phyloP scores from a whole-genome alignment of 2,113 vertebrate species.

The Eublepharis macularius region DNA sequence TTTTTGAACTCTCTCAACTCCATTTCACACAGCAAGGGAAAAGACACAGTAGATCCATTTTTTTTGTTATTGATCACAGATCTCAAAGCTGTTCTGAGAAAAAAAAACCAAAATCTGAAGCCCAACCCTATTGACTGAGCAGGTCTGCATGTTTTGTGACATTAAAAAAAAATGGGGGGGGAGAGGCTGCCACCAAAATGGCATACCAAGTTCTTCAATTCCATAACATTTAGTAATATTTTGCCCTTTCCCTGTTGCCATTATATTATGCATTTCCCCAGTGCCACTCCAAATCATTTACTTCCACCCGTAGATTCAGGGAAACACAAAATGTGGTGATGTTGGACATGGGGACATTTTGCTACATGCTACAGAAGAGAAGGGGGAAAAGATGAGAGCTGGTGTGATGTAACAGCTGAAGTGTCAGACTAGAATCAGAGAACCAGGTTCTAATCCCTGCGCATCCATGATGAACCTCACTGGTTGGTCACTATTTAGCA shows the following conservation, averaged over 20 bases:
- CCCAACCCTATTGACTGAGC: not conserved
- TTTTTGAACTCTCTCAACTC: conserved; percentile 15
- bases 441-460: no score
- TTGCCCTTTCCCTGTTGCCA: not conserved
- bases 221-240: not conserved
- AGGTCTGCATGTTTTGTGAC: not conserved
- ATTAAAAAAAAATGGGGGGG: not conserved
- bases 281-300: not conserved
- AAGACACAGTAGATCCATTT: conserved; percentile 14
- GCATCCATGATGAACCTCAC: no score
- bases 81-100: conserved; percentile 2
- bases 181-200: not conserved
- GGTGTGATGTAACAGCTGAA: no score
- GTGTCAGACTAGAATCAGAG: no score
- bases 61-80: conserved; percentile 6
- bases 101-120: conserved; percentile 24
- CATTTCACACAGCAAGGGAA: conserved; percentile 25
- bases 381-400: not conserved
- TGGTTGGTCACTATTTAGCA: no score
- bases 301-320: not conserved
- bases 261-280: not conserved
- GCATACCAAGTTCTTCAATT: not conserved
- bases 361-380: not conserved
- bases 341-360: not conserved
- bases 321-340: not conserved